A percentile compares a stretch with the other conserved stretches of the same genome.
Evolutionary conservation across 2,113 vertebrate species (phyloP).

Genomic region (Antennarius striatus): DNA sequence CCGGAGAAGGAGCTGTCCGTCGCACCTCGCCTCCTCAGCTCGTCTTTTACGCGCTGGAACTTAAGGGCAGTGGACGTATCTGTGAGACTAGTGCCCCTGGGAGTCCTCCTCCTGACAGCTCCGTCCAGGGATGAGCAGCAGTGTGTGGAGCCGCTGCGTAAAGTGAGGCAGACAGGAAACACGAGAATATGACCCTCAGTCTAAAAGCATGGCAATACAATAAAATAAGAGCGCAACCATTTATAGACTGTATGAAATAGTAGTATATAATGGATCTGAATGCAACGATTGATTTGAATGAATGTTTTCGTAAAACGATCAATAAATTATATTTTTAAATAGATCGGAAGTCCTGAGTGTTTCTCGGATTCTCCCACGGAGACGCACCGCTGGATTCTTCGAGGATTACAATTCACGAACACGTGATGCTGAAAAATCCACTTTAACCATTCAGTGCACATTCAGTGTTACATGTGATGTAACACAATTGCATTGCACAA

Average conservation of each 20-base stretch:
- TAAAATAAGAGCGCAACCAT: no score
- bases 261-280: no score
- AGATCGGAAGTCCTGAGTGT: constrained; percentile 1
- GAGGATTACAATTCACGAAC: no score
- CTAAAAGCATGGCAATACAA: constrained; percentile 4
- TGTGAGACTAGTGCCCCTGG: background rate
- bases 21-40: background rate
- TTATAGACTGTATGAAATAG: background rate
- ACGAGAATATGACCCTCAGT: background rate
- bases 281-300: no score
- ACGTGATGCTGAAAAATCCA: no score
- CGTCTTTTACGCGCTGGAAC: background rate
- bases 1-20: background rate
- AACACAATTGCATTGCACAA: no score
- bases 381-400: no score
- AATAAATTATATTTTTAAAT: background rate
- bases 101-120: constrained; percentile 25
- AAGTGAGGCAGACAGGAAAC: constrained; percentile 24
- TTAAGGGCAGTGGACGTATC: background rate
- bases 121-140: constrained; percentile 51
- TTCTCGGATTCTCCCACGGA: background rate
- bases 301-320: background rate
- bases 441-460: no score
- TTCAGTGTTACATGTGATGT: no score
- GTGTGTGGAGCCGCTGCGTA: constrained; percentile 12